Evolutionary conservation across 2,797 vertebrate genomes (phyloP).

Genomic region (Distichodus sexfasciatus): DNA sequence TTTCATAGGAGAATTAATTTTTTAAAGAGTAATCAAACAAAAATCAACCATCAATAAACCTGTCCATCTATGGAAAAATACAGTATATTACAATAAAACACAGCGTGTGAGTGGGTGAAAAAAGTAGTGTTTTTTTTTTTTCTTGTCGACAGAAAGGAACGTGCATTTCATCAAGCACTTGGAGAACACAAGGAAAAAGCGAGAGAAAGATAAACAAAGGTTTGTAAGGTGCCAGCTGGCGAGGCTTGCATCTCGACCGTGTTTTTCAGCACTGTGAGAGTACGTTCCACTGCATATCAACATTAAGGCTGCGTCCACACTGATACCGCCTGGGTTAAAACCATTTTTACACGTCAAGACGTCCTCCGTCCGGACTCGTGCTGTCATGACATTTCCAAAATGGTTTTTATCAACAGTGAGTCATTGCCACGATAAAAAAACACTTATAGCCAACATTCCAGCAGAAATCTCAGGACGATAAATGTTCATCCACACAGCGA

Average conservation of each 20-base stretch:
- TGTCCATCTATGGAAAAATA: too few species aligned
- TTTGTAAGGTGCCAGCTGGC: slow-evolving; percentile 51
- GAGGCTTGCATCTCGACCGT: neutral
- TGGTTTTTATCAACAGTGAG: too few species aligned
- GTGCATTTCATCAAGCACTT: slow-evolving; percentile 64
- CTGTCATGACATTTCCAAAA: too few species aligned
- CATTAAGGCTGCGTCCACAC: neutral
- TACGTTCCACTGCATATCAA: neutral
- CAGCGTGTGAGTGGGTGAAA: slow-evolving; percentile 55
- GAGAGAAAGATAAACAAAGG: slow-evolving; percentile 54
- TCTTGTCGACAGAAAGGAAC: slow-evolving; percentile 69
- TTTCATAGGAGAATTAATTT: too few species aligned
- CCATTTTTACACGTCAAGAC: too few species aligned
- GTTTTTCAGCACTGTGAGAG: neutral
- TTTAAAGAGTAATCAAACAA: neutral
- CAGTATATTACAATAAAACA: slow-evolving; percentile 38
- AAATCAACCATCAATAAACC: slow-evolving; percentile 3
- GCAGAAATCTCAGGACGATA: too few species aligned
- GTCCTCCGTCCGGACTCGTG: too few species aligned
- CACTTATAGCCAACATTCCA: too few species aligned
- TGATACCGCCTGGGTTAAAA: too few species aligned
- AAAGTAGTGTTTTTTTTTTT: slow-evolving; percentile 64
- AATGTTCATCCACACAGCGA: too few species aligned
- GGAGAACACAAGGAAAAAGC: slow-evolving; percentile 52
- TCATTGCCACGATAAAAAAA: too few species aligned